These are phyloP conservation scores for Crossaster papposus DNA, from an alignment of 53 echinoderm and acorn worm species.

Conservation along the genomic window DNA sequence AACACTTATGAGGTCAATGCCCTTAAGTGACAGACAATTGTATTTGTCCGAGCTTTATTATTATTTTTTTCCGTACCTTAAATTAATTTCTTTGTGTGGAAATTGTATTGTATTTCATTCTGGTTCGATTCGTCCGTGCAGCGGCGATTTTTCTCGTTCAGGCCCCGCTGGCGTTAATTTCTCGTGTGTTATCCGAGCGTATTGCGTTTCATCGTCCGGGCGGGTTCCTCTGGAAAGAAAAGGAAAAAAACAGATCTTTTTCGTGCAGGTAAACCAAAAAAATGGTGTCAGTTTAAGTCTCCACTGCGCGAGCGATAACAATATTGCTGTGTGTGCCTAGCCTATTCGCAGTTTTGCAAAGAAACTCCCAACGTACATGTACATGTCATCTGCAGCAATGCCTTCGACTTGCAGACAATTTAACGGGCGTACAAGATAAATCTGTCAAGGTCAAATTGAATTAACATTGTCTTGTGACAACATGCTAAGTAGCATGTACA, in stretches of 20 bases:
- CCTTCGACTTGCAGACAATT: too few species aligned
- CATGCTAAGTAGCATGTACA: too few species aligned
- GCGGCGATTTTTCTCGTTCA: slow-evolving; percentile 2
- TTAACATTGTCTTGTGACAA: too few species aligned
- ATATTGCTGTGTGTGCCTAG: too few species aligned
- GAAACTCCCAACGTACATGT: neutral
- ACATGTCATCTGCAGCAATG: too few species aligned
- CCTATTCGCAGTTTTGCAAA: neutral
- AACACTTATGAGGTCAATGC: slow-evolving; percentile 26
- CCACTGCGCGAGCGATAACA: too few species aligned
- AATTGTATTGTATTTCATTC: slow-evolving; percentile 54
- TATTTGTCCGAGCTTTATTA: slow-evolving; percentile 21
- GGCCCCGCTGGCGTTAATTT: slow-evolving; percentile 29
- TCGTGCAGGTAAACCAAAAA: neutral
- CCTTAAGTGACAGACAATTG: slow-evolving; percentile 15
- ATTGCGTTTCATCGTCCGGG: slow-evolving; percentile 31
- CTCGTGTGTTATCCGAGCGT: slow-evolving; percentile 41
- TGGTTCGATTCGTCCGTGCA: slow-evolving; percentile 26
- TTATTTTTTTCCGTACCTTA: neutral
- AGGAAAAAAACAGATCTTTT: neutral
- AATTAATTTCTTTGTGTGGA: slow-evolving; percentile 58
- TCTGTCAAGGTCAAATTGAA: too few species aligned
- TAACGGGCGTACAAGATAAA: too few species aligned
- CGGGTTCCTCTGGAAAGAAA: neutral
- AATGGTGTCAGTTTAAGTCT: neutral